Evolutionary conservation across 2,113 vertebrate species (phyloP).

Genomic region (Gallinago undulata): DNA sequence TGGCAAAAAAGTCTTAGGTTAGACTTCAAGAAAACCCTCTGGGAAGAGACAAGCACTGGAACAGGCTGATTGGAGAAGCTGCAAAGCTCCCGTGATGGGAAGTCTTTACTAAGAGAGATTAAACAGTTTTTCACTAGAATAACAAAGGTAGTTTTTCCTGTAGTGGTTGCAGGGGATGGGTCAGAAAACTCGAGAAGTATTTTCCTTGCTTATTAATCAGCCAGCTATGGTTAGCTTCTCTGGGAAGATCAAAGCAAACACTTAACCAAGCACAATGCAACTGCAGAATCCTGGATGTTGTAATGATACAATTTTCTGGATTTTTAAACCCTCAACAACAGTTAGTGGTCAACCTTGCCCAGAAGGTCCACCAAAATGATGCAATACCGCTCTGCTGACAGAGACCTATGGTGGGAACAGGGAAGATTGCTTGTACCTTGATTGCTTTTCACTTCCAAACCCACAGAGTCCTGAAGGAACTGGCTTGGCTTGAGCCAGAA

Average conservation of each 20-base stretch:
- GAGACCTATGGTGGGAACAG: neutral
- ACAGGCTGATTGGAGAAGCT: neutral
- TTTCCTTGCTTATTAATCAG: conserved; percentile 1
- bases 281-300: neutral
- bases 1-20: neutral
- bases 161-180: neutral
- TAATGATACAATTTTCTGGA: neutral
- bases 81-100: neutral
- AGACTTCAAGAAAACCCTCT: neutral
- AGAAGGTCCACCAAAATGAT: neutral
- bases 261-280: neutral
- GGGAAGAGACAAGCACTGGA: neutral
- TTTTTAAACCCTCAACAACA: conserved; percentile 22
- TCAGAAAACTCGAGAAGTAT: neutral
- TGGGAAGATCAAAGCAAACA: conserved; percentile 12
- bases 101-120: neutral
- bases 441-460: neutral
- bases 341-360: neutral
- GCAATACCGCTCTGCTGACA: neutral
- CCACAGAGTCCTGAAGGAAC: neutral
- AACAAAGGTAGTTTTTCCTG: neutral
- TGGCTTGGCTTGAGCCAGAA: neutral
- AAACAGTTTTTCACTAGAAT: neutral
- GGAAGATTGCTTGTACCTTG: neutral
- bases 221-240: neutral